Percentiles rank a stretch among this genome's conserved stretches.
Conservation (phyloP, 2,113 vertebrate species). For the Dendropsophus ebraccatus region DNA sequence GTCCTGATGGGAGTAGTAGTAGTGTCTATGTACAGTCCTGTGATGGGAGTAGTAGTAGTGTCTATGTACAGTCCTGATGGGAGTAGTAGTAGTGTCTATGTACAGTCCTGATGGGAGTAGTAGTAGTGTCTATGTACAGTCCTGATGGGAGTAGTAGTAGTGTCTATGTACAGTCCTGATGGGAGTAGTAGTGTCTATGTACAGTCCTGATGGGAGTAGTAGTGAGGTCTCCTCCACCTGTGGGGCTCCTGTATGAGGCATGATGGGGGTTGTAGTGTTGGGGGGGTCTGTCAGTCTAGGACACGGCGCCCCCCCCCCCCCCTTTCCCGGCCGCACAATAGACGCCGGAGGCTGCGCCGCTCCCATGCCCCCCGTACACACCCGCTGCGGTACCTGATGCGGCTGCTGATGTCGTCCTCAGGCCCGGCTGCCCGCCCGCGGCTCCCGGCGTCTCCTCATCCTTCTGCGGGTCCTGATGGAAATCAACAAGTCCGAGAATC, state of each 20-base stretch:
- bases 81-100: not conserved
- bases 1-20: not conserved
- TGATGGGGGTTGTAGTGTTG: not conserved
- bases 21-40: not conserved
- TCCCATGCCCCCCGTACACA: no score
- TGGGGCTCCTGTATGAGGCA: not conserved
- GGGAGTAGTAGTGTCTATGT: not conserved
- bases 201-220: not conserved
- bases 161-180: no score
- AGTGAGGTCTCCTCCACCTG: not conserved
- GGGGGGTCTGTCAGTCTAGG: no score
- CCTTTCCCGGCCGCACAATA: not conserved
- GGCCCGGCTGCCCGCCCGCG: not conserved
- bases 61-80: not conserved
- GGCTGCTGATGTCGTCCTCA: not conserved
- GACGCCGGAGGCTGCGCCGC: not conserved
- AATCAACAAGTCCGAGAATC: slow-evolving; percentile 82
- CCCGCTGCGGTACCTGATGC: slow-evolving; percentile 3
- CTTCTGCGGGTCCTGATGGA: slow-evolving; percentile 57
- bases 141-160: no score
- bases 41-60: no score
- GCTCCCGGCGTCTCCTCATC: slow-evolving; percentile 7
- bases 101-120: not conserved
- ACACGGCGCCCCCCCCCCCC: no score
- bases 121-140: no score